Percentiles rank a stretch among this genome's conserved stretches.
Conservation (phyloP, 2,888 invertebrate species). For the Hypolimnas misippus region DNA sequence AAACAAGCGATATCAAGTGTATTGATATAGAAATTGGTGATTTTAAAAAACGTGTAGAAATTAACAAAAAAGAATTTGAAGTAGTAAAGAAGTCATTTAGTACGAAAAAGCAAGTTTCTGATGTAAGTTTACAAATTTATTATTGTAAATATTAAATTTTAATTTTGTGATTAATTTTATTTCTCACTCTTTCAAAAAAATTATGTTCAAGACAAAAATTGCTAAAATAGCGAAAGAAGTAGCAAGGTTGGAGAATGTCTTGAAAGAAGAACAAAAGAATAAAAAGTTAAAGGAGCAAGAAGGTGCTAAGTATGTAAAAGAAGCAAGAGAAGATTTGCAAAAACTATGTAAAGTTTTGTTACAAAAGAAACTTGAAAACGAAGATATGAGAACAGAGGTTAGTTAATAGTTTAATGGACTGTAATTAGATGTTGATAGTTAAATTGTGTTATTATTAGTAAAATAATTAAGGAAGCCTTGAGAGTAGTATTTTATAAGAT, state of each 20-base stretch:
- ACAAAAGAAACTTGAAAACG: conserved; percentile 69
- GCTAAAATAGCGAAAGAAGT: conserved; percentile 50
- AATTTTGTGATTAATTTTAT: not conserved
- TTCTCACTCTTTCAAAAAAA: not conserved
- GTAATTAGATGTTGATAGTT: not conserved
- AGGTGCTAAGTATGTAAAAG: conserved; percentile 58
- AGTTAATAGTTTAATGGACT: not conserved
- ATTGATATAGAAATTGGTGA: conserved; percentile 60
- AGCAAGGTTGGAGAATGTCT: conserved; percentile 46
- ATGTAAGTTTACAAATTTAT: conserved; percentile 52
- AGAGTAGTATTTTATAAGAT: no score
- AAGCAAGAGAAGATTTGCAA: conserved; percentile 66
- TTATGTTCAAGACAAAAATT: conserved; percentile 53
- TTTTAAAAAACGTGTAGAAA: conserved; percentile 58
- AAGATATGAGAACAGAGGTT: conserved; percentile 68
- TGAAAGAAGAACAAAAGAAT: conserved; percentile 51
- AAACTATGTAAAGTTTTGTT: conserved; percentile 63
- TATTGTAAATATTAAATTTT: not conserved
- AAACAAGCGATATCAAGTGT: conserved; percentile 61
- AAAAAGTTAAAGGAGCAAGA: conserved; percentile 63
- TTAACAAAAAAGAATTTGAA: conserved; percentile 53
- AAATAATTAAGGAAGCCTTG: no score
- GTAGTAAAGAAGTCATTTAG: conserved; percentile 48
- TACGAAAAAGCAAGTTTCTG: conserved; percentile 56
- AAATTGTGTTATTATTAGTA: not conserved